These are phyloP conservation scores for Bombus difficillimus DNA, from an alignment of 1,140 invertebrate species.

Conservation along the genomic window DNA sequence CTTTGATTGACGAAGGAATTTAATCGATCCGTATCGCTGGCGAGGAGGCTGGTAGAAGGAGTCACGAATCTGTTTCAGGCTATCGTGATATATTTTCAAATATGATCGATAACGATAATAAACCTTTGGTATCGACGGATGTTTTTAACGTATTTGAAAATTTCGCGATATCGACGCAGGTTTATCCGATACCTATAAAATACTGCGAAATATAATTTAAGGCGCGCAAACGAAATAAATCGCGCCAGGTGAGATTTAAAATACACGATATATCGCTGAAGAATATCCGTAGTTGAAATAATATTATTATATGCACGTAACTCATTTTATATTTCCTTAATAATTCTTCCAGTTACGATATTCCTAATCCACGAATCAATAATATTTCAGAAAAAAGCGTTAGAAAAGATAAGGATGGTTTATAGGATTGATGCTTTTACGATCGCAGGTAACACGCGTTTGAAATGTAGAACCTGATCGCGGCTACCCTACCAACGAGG, in stretches of 20 bases:
- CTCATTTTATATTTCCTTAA: too few relatives aligned
- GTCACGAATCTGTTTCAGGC: not conserved
- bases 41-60: not conserved
- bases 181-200: not conserved
- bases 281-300: not conserved
- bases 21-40: constrained; percentile 11
- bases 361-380: not conserved
- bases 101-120: not conserved
- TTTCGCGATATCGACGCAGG: not conserved
- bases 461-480: constrained; percentile 39
- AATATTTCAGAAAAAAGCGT: not conserved
- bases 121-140: too few relatives aligned
- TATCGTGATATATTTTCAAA: not conserved
- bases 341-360: not conserved
- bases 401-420: constrained; percentile 23
- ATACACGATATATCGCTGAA: too few relatives aligned
- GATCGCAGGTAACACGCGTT: constrained; percentile 18
- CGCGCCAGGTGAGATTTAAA: not conserved
- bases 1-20: constrained; percentile 31
- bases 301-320: not conserved
- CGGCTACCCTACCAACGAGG: not conserved
- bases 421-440: constrained; percentile 11
- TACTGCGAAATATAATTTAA: not conserved
- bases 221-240: not conserved
- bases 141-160: not conserved